Conservation (phyloP, 1,140 invertebrate genomes). For the Drosophila bocqueti region DNA sequence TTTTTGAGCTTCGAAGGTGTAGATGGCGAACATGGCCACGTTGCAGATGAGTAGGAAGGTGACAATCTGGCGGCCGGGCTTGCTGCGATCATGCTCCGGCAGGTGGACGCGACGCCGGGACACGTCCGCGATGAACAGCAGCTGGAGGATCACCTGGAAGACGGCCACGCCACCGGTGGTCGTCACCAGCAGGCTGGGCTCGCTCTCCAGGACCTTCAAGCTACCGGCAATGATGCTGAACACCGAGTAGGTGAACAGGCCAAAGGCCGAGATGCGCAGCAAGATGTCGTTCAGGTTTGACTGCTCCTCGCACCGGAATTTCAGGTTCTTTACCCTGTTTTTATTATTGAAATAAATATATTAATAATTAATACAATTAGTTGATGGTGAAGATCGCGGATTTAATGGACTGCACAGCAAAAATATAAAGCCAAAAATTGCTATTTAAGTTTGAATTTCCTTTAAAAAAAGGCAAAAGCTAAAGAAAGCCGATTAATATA, state of each 20-base stretch:
- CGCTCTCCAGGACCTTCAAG: constrained; percentile 92
- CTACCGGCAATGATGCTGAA: constrained; percentile 97
- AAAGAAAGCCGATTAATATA: not conserved
- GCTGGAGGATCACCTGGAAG: constrained; percentile 94
- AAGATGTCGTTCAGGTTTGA: constrained; percentile 96
- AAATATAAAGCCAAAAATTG: not conserved
- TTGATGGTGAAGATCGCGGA: not conserved
- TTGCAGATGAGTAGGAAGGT: constrained; percentile 98
- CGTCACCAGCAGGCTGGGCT: constrained; percentile 95
- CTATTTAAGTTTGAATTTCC: not conserved
- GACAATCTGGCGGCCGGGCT: constrained; percentile 97
- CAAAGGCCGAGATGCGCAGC: constrained; percentile 95
- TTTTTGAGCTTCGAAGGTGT: constrained; percentile 98
- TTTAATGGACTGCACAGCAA: not conserved
- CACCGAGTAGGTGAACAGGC: constrained; percentile 95
- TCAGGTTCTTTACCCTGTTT: constrained; percentile 92
- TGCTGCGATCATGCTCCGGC: constrained; percentile 95
- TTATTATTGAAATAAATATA: not conserved
- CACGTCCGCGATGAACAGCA: constrained; percentile 97
- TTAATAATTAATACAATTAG: not conserved
- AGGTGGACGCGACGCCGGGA: constrained; percentile 95
- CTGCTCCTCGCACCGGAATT: constrained; percentile 95
- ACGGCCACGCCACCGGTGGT: constrained; percentile 94
- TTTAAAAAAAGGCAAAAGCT: not conserved
- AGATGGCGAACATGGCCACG: constrained; percentile 97